These are phyloP conservation scores for Petromus typicus DNA, from an alignment of 2,113 vertebrate species.

Conservation along the genomic window DNA sequence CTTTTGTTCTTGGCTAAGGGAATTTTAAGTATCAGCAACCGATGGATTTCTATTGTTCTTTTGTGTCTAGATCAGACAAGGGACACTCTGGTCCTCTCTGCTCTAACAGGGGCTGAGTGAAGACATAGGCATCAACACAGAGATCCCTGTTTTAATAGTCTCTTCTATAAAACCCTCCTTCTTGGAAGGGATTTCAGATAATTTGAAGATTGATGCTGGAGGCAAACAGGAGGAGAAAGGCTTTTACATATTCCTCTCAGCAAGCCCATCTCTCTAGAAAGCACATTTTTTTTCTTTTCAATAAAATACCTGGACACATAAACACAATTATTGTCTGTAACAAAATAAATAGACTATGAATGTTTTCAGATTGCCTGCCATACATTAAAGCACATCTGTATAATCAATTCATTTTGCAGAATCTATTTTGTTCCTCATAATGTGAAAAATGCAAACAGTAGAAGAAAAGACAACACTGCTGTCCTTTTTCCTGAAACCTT, in stretches of 20 bases:
- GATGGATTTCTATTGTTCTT: neutral
- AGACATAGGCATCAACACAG: fast-evolving
- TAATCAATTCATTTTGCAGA: neutral
- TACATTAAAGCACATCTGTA: fast-evolving
- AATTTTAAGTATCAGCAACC: constrained; percentile 15
- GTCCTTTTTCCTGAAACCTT: neutral
- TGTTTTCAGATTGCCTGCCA: neutral
- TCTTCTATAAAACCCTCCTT: neutral
- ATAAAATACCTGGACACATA: neutral
- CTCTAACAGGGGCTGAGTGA: neutral
- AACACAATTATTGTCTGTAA: neutral
- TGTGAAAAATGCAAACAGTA: neutral
- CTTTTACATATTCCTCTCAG: neutral
- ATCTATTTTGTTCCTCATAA: neutral
- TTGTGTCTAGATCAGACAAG: neutral
- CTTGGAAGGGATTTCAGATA: neutral
- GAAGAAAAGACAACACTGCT: neutral
- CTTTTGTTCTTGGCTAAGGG: constrained; percentile 16
- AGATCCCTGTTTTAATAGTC: neutral
- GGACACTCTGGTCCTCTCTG: neutral
- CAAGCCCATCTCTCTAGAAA: neutral
- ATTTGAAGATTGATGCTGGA: neutral
- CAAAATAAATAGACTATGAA: neutral
- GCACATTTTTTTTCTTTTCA: neutral
- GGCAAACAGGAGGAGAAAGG: neutral